Evolutionary conservation across 2,113 vertebrate species (phyloP).

Genomic region (Microcebus murinus): DNA sequence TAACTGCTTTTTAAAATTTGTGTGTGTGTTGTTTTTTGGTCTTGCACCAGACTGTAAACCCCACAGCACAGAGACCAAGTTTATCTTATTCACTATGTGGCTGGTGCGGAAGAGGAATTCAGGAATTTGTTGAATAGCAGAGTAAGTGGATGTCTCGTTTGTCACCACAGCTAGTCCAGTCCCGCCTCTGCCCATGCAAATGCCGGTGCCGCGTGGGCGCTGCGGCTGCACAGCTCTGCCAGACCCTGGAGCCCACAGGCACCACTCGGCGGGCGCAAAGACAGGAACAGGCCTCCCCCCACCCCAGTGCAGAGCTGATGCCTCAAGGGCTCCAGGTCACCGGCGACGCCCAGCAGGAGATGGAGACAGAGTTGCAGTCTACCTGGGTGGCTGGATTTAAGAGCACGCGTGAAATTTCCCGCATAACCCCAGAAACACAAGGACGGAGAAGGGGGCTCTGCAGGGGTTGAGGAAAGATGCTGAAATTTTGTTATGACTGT

Average conservation of each 20-base stretch:
- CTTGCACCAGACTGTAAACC: not conserved
- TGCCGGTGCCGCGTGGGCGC: not conserved
- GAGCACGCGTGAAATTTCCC: not conserved
- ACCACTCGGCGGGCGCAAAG: not conserved
- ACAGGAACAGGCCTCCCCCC: not conserved
- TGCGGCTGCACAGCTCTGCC: not conserved
- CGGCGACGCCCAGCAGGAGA: not conserved
- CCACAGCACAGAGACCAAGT: not conserved
- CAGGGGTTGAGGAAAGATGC: not conserved
- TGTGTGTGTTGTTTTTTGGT: not conserved
- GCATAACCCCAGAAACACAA: not conserved
- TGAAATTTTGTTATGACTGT: not conserved
- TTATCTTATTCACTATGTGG: not conserved
- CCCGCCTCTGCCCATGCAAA: not conserved
- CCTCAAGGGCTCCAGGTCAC: not conserved
- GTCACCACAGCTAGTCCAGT: not conserved
- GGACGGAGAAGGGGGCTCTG: not conserved
- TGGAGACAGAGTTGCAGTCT: not conserved
- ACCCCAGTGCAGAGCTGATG: not conserved
- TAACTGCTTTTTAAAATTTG: not conserved
- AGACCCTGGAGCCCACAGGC: no score
- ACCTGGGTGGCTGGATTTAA: not conserved
- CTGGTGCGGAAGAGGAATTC: not conserved
- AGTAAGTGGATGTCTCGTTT: not conserved
- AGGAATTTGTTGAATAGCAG: not conserved